These are phyloP conservation scores for Holothuria glaberrima DNA, from an alignment of 35 echinoderm and acorn worm genomes.

Conservation along the genomic window DNA sequence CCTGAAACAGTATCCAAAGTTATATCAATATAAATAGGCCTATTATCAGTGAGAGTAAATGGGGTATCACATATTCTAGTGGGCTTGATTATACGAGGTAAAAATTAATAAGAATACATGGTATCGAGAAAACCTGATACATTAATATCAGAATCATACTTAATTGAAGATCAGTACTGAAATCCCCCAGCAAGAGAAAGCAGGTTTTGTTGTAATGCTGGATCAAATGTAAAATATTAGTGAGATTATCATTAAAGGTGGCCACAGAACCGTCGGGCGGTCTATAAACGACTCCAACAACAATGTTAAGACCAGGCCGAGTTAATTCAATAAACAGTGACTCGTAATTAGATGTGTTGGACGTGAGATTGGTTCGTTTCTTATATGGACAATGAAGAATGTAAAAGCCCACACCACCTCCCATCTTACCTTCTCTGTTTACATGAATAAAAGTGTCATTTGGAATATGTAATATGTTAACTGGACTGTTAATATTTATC, in stretches of 20 bases:
- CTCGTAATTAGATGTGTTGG: neutral
- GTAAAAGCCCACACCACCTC: neutral
- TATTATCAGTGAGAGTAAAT: neutral
- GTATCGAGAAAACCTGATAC: too few species aligned
- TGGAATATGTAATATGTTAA: too few species aligned
- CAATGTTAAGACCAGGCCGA: neutral
- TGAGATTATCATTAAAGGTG: neutral
- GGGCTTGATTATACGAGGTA: conserved; percentile 7
- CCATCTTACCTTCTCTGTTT: too few species aligned
- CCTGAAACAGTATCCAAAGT: neutral
- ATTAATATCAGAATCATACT: too few species aligned
- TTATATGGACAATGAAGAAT: neutral
- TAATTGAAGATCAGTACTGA: too few species aligned
- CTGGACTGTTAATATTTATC: too few species aligned
- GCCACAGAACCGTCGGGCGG: neutral
- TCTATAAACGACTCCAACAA: neutral
- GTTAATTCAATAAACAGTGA: neutral
- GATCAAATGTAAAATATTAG: neutral
- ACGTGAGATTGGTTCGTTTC: neutral
- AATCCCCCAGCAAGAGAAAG: too few species aligned
- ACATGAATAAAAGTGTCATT: too few species aligned
- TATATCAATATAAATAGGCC: neutral
- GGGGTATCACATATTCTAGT: neutral
- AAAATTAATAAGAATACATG: too few species aligned
- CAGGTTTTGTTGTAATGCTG: neutral